Base-by-base conservation (phyloP, 2,797 vertebrate species). In the Sebastes itinus region DNA sequence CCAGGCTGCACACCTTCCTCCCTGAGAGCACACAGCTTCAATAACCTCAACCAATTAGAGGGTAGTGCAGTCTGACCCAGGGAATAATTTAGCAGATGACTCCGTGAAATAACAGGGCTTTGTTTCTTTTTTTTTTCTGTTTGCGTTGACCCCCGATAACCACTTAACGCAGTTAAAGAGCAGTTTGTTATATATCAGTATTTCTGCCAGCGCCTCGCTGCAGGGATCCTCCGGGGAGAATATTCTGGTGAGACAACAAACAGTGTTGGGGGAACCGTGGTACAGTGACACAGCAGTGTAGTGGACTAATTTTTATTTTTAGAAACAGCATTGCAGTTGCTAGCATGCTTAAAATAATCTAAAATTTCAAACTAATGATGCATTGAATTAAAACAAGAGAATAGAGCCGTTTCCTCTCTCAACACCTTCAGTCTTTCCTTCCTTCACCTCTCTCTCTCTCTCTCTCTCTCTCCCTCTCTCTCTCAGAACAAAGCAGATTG, bases 401-500 rank as follows among this genome's bases (percentile, higher is more conserved):
- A 16, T 0, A 27, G 52, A 71, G 6, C 1, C 32, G 60, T 11
- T 18, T 69, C 46, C 35, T 27, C 10, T 52, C 16, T 23, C 62
- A 35, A 22, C 59, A 62, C 35, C 58, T 70, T 72, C 10, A 5
- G 54, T 12, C 62, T 63, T 46, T 55, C 18, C 46, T 27, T 62
- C 56, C 33, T 68, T 79, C 78, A 72, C 64, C 52, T 65, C 65
- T 23, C 76, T 72, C 7, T 62, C 77, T 35, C 32, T 33, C 33
- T 35, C 67, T 12, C 11, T 12, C 4, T 35, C 70, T 7, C 30
- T 28, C 58, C 64, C 62, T 71, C 42, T 79, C 62, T 60, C 69
- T 60, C 72, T 9, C 42, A 87, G 84, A 93, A 91, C 91, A 93
- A 92, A 93, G 89, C 80, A 64, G 72, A 80, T 80, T 62, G 46